Conservation (phyloP, 1,140 invertebrate genomes). For the Zeugodacus cucurbitae region DNA sequence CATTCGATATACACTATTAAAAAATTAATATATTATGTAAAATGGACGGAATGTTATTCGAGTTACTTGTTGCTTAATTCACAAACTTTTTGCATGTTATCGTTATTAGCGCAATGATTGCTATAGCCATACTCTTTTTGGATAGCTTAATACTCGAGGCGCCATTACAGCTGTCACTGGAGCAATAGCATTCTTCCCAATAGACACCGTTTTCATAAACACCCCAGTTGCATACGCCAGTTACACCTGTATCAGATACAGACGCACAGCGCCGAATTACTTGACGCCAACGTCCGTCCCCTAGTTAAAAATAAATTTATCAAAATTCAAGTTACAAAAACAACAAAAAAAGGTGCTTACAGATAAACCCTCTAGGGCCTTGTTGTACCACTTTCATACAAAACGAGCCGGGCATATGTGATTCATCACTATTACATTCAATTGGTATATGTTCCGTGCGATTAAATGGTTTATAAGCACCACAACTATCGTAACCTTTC, state of each 20-base stretch:
- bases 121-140: background rate
- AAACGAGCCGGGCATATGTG: constrained; percentile 90
- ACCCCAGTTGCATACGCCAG: constrained; percentile 94
- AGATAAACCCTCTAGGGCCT: constrained; percentile 90
- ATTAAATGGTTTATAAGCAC: constrained; percentile 86
- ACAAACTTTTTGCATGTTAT: background rate
- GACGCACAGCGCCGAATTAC: constrained; percentile 91
- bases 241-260: constrained; percentile 88
- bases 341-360: constrained; percentile 69
- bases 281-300: constrained; percentile 93
- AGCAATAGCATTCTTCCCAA: constrained; percentile 96
- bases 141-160: constrained; percentile 9
- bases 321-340: no score
- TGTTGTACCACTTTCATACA: constrained; percentile 92
- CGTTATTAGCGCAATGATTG: background rate
- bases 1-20: background rate
- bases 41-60: constrained; percentile 3
- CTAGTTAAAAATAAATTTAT: constrained; percentile 66
- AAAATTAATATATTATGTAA: background rate
- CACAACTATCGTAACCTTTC: constrained; percentile 83
- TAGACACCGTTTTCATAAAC: constrained; percentile 92
- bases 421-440: constrained; percentile 90
- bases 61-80: background rate
- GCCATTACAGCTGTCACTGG: constrained; percentile 85
- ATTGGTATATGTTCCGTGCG: constrained; percentile 82